Evolutionary conservation across 2,113 vertebrate species (phyloP).

Genomic region (Theropithecus gelada): DNA sequence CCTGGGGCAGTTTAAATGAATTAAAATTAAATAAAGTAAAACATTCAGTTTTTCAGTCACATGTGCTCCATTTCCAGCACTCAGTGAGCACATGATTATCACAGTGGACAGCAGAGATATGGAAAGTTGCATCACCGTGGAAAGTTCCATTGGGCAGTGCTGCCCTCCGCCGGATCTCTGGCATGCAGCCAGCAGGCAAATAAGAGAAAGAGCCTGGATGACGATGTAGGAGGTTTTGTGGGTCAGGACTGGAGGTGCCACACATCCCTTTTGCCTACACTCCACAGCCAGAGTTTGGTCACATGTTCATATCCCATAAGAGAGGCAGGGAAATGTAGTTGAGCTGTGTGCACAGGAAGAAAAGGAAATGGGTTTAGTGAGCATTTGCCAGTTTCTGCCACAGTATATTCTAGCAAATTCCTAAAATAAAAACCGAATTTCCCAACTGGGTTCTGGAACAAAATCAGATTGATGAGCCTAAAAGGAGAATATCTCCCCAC

Average conservation of each 20-base stretch:
- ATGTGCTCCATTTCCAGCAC: not conserved
- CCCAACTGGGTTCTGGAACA: constrained; percentile 14
- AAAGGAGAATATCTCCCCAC: not conserved
- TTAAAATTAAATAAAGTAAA: not conserved
- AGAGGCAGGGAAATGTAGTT: not conserved
- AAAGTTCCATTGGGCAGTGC: not conserved
- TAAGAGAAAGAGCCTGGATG: not conserved
- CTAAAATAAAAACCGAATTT: constrained; percentile 35
- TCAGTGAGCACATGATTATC: not conserved
- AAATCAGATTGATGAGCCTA: constrained; percentile 21
- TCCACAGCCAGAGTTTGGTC: not conserved
- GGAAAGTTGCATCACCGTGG: not conserved
- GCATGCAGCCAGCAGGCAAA: not conserved
- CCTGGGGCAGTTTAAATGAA: not conserved
- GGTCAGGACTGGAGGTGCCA: not conserved
- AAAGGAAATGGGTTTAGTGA: not conserved
- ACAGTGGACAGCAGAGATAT: not conserved
- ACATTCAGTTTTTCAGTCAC: not conserved
- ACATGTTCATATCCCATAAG: not conserved
- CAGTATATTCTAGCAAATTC: not conserved
- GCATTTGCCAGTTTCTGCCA: not conserved
- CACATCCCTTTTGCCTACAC: not conserved
- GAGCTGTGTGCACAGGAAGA: not conserved
- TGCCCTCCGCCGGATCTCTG: not conserved
- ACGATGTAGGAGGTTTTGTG: fast-evolving